Conservation (phyloP, 2,113 vertebrate species). For the Cathartes aura region DNA sequence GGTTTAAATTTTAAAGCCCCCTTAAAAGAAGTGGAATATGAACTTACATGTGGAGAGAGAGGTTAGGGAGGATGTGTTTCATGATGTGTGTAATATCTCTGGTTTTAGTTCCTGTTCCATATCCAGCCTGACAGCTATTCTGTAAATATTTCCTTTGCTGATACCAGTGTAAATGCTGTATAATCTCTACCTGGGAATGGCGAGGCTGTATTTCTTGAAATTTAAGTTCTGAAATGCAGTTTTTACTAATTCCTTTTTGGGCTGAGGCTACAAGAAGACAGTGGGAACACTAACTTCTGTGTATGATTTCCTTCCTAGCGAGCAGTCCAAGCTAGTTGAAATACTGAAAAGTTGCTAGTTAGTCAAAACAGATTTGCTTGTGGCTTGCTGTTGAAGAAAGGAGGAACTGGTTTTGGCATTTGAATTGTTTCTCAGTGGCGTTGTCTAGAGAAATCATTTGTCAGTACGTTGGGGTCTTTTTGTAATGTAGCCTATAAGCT, state of each 20-base stretch:
- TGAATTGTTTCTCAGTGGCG: background rate
- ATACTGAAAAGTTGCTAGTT: background rate
- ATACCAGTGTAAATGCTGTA: background rate
- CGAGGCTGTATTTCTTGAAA: background rate
- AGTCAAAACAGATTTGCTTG: background rate
- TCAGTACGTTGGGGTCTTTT: background rate
- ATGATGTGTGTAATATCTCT: background rate
- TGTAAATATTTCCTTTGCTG: background rate
- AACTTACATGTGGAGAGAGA: background rate
- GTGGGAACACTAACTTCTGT: background rate
- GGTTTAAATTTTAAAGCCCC: background rate
- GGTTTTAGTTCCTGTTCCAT: slow-evolving; percentile 27
- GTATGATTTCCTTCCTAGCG: background rate
- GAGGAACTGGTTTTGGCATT: background rate
- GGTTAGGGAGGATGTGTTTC: background rate
- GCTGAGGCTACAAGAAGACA: background rate
- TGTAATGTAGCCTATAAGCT: background rate
- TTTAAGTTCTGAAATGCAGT: background rate
- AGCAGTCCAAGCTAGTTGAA: background rate
- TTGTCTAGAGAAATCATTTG: background rate
- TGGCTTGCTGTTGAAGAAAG: background rate
- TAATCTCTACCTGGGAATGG: background rate
- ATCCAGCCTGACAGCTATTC: background rate
- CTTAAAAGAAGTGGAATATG: background rate
- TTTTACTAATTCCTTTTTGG: background rate